Base-by-base conservation (phyloP, 2,113 vertebrate species). In the Scalopus aquaticus region DNA sequence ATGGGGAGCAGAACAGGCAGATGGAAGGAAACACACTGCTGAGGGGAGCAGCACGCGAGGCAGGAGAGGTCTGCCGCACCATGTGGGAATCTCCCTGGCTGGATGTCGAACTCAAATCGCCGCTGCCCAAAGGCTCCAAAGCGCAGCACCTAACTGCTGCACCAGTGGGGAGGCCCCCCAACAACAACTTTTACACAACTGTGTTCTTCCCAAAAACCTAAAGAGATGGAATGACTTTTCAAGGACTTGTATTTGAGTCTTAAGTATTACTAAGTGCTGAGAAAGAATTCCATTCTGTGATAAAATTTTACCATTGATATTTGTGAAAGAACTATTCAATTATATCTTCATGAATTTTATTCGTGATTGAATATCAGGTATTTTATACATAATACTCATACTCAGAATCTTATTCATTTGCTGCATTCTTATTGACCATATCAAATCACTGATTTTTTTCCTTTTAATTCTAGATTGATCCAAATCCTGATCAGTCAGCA, bases 401-500 rank as follows among this genome's bases (percentile, higher is more conserved):
- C 30, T 83, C 44, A 94, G 22, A 91, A 64, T 64, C 13, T 44
- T 35, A 49, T 28, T 62, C 13, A 81, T 82, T 86, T 58, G 73
- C 13, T 78, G 1, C 19, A 46, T 87, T 91, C n/a, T 93, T 89
- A 70, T 77, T 49, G 54, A 51, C 22, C 4, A 32, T 11, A 87
- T 46, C 26, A 20, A 9, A 39, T 74, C 49, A 70, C 30, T 51
- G 0, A 90, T 1, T 28, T 73, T n/a, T 17, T 74, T 72, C 16
- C 19, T 39, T 49, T 58, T 64, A 30, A 92, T 95, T 83, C 4
- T 90, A 99, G 99, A 98, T 99, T 91, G 99, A 99, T 98, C 99
- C 99, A 83, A 99, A 99, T 97, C 99, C 99, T 67, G 99, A 99
- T 98, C 99, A 99, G 84, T 97, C 98, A 96, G 97, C 98, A 87